Evolutionary conservation across 2,113 vertebrate species (phyloP).

Genomic region (Eretmochelys imbricata): DNA sequence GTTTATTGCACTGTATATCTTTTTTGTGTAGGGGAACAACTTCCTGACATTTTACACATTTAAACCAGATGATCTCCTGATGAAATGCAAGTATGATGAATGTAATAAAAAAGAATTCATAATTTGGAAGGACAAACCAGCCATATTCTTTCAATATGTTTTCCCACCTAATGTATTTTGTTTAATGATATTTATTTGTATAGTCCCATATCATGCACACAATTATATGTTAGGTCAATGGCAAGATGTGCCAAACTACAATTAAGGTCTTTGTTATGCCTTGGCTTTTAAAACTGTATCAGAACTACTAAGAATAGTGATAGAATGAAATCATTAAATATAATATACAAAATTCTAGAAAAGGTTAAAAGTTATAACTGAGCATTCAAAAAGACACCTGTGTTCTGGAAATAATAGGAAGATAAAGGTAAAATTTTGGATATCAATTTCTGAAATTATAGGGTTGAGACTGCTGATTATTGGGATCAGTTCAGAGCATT

Average conservation of each 20-base stretch:
- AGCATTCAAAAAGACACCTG: not conserved
- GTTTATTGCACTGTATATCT: fast-evolving
- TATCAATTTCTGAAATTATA: not conserved
- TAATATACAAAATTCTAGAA: not conserved
- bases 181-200: not conserved
- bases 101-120: not conserved
- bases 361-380: not conserved
- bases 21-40: not conserved
- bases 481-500: conserved; percentile 14
- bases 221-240: not conserved
- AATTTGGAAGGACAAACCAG: not conserved
- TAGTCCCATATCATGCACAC: not conserved
- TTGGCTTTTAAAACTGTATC: not conserved
- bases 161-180: not conserved
- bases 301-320: not conserved
- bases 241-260: not conserved
- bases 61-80: not conserved
- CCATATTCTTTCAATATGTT: not conserved
- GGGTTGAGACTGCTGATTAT: conserved; percentile 16
- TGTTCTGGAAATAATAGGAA: conserved; percentile 19
- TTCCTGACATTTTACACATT: not conserved
- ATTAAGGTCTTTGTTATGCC: not conserved
- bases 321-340: not conserved
- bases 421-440: conserved; percentile 32
- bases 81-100: not conserved